These are phyloP conservation scores for Ceratina japonica DNA, from an alignment of 1,140 invertebrate species.

Conservation along the genomic window DNA sequence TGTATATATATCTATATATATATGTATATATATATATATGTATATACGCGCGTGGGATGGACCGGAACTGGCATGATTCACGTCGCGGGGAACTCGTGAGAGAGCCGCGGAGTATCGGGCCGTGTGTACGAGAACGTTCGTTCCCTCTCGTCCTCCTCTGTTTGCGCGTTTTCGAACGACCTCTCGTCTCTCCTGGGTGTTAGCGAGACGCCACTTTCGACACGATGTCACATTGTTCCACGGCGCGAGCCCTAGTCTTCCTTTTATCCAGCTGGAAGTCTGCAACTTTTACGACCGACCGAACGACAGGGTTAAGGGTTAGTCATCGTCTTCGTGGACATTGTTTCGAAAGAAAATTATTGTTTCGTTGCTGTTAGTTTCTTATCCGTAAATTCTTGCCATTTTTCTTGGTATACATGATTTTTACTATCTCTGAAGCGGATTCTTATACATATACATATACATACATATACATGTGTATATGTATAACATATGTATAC, in stretches of 20 bases:
- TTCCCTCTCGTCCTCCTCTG: not conserved
- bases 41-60: conserved; percentile 71
- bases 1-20: too few relatives aligned
- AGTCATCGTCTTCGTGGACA: not conserved
- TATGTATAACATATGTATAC: too few relatives aligned
- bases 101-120: conserved; percentile 67
- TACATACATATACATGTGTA: too few relatives aligned
- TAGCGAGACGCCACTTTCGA: conserved; percentile 16
- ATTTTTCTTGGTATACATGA: too few relatives aligned
- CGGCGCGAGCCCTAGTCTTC: not conserved
- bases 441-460: not conserved
- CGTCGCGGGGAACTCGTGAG: conserved; percentile 70
- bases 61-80: conserved; percentile 78
- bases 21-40: too few relatives aligned
- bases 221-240: conserved; percentile 16
- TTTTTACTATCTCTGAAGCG: too few relatives aligned
- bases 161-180: conserved; percentile 1
- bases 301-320: not conserved
- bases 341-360: not conserved
- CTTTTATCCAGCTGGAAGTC: not conserved
- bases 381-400: too few relatives aligned
- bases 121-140: not conserved
- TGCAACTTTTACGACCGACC: conserved; percentile 9
- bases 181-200: not conserved
- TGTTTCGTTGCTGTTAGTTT: not conserved